Base-by-base conservation (phyloP, 1,140 invertebrate genomes). In the Calycopis cecrops region DNA sequence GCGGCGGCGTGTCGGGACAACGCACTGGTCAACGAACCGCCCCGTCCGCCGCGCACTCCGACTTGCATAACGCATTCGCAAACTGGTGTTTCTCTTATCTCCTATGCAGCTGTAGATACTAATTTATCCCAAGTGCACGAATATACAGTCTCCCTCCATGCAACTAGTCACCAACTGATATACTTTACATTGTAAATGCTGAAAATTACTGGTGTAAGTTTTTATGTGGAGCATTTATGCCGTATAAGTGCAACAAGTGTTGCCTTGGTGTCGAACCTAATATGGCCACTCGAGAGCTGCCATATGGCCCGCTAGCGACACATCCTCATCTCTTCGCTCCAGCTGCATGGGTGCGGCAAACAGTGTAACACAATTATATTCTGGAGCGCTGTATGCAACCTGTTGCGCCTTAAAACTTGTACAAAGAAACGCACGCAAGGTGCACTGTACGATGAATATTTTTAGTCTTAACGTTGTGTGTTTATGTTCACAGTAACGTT, bases 211-310 rank as follows among this genome's bases (percentile, higher is more conserved):
- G 51, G 65, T 21, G 38, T 59, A 58, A 62, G 60, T 67, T 56
- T 64, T 70, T 74, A 79, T 80, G 74, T 85, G 69, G 79, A 86
- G 72, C 80, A 80, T 69, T 77, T 77, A 73, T 63, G 69, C 83
- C 83, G 76, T 86, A 86, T 86, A 86, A 78, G 83, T 86, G 83
- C 83, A 86, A 80, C 81, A 78, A 85, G 78, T 84, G 74, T 83
- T 70, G 80, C 81, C 81, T 85, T 83, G 83, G 59, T 73, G 59
- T 65, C 70, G 65, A 75, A 79, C 83, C 83, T 74, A 81, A 86
- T 86, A 86, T 76, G 83, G 83, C 28, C 59, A 70, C 60, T 67
- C 57, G 67, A 68, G 61, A 62, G 69, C 73, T 77, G 76, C 83
- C 80, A 86, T 86, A 86, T 86, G 83, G 83, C 71, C 68, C 61